A percentile compares a stretch with the other conserved stretches of the same genome.
Conservation (phyloP, 2,888 invertebrate genomes). For the Aphrophora alni region DNA sequence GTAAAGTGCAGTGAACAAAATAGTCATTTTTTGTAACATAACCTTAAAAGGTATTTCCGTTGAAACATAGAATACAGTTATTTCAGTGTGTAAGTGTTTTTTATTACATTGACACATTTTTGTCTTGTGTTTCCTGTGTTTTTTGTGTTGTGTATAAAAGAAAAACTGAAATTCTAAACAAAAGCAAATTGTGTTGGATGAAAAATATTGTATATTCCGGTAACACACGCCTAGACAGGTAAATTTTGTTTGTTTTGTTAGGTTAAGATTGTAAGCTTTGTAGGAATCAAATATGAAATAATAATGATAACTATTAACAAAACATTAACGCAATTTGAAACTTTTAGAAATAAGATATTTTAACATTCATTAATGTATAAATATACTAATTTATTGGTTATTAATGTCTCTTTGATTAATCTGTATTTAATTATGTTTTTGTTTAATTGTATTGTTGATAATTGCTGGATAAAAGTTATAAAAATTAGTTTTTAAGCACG, state of each 20-base stretch:
- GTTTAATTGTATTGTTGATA: too few species aligned
- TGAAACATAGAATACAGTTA: background rate
- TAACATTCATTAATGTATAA: too few species aligned
- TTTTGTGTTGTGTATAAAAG: background rate
- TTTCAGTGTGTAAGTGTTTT: background rate
- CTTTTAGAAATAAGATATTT: too few species aligned
- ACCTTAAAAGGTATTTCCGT: background rate
- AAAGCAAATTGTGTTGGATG: background rate
- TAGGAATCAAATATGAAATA: too few species aligned
- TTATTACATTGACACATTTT: background rate
- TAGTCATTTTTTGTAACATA: background rate
- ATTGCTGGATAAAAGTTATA: too few species aligned
- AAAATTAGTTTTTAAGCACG: too few species aligned
- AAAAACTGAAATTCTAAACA: background rate
- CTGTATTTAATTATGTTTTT: too few species aligned
- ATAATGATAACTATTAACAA: too few species aligned
- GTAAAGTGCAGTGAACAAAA: background rate
- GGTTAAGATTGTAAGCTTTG: too few species aligned
- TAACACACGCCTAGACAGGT: background rate
- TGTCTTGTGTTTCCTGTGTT: background rate
- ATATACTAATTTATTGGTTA: too few species aligned
- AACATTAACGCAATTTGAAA: too few species aligned
- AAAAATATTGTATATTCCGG: background rate
- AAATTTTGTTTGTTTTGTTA: background rate
- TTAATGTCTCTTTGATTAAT: too few species aligned